Conservation (phyloP, 1,140 invertebrate genomes). For the Drosophila willistoni region DNA sequence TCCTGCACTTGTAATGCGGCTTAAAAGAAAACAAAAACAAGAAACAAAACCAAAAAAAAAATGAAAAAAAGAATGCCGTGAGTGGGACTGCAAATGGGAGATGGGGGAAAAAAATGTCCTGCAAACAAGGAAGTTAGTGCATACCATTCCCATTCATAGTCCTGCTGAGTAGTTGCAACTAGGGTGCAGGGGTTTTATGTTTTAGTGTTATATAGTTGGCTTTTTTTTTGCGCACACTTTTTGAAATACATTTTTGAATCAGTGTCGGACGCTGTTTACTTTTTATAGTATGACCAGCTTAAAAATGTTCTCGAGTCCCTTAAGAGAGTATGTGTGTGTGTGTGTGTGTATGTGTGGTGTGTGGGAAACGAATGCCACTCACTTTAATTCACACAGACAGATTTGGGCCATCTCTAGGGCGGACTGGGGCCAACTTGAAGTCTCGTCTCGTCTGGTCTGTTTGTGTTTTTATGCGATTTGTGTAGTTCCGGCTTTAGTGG, state of each 20-base stretch:
- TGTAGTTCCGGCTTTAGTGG: slow-evolving; percentile 75
- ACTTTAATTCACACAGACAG: slow-evolving; percentile 22
- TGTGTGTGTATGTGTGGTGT: neutral
- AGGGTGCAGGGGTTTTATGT: slow-evolving; percentile 29
- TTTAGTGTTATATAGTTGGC: slow-evolving; percentile 14
- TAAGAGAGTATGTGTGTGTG: too few relatives aligned
- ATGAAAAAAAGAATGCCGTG: too few relatives aligned
- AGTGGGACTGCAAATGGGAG: too few relatives aligned
- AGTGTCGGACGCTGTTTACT: slow-evolving; percentile 70
- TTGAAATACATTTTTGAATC: slow-evolving; percentile 78
- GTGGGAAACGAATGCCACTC: slow-evolving; percentile 25
- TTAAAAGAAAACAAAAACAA: slow-evolving; percentile 39
- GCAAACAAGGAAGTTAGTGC: slow-evolving; percentile 18
- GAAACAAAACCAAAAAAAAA: neutral
- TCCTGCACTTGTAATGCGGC: slow-evolving; percentile 79
- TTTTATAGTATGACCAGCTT: slow-evolving; percentile 43
- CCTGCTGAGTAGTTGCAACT: neutral
- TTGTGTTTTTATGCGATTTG: slow-evolving; percentile 71
- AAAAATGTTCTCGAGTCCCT: slow-evolving; percentile 3
- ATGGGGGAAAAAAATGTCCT: neutral
- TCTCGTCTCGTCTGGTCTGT: slow-evolving; percentile 14
- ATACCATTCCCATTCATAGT: slow-evolving; percentile 24
- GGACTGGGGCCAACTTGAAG: slow-evolving; percentile 16
- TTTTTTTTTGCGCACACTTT: slow-evolving; percentile 61
- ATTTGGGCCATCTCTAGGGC: slow-evolving; percentile 17